phyloP scores from a whole-genome alignment of 2,113 vertebrate genomes.

The Cheilinus undulatus region DNA sequence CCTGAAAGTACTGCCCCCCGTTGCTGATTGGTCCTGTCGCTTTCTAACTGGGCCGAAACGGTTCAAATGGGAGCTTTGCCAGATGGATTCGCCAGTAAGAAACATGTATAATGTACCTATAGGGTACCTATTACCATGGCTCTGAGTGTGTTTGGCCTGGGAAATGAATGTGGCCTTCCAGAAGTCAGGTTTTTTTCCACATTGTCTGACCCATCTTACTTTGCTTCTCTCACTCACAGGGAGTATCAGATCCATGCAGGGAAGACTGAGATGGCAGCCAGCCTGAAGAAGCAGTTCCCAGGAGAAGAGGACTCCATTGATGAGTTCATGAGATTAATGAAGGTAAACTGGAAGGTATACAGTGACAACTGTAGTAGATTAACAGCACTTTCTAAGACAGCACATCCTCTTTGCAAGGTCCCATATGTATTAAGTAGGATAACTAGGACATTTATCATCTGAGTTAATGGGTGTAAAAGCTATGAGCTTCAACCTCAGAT shows the following conservation, averaged over 20 bases:
- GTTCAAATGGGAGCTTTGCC: too few species aligned
- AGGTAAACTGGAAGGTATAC: conserved; percentile 71
- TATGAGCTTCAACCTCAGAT: too few species aligned
- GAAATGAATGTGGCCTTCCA: neutral
- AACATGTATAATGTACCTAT: neutral
- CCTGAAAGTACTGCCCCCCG: too few species aligned
- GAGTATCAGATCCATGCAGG: conserved; percentile 81
- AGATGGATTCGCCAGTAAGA: too few species aligned
- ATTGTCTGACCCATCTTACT: neutral
- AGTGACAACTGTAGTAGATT: neutral
- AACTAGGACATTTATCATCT: too few species aligned
- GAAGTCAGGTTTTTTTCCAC: neutral
- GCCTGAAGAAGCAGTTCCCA: conserved; percentile 86
- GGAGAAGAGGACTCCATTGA: conserved; percentile 81
- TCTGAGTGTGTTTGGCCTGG: neutral
- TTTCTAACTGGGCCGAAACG: too few species aligned
- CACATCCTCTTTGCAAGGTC: too few species aligned
- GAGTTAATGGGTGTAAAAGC: too few species aligned
- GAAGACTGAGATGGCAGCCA: conserved; percentile 79
- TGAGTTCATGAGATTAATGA: conserved; percentile 85
- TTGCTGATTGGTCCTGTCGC: too few species aligned
- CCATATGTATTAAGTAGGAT: too few species aligned
- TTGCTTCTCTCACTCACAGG: conserved; percentile 29
- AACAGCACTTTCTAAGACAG: too few species aligned
- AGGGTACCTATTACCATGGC: too few species aligned